A percentile compares a stretch with the other conserved stretches of the same genome.
Evolutionary conservation across 2,797 vertebrate species (phyloP).

Genomic region (Myotis daubentonii): DNA sequence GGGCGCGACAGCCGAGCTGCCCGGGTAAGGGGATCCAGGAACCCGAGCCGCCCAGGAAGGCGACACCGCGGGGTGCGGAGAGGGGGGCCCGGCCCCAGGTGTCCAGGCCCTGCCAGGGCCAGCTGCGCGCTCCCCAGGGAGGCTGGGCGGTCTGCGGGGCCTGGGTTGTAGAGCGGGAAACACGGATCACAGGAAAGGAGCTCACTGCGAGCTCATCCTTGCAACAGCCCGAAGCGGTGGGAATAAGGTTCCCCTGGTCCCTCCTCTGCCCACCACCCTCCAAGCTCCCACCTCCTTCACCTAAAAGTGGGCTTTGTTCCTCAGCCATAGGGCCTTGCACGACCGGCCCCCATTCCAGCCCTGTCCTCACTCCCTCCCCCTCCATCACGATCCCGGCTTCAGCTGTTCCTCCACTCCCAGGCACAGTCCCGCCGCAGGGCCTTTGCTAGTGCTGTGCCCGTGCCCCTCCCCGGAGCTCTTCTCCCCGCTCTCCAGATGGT

Average conservation of each 20-base stretch:
- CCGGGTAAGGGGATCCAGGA: conserved; percentile 73
- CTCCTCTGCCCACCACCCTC: neutral
- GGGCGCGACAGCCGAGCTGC: conserved; percentile 62
- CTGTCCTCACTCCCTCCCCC: no score
- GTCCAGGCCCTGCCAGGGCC: conserved; percentile 17
- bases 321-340: fast-evolving
- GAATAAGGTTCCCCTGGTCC: neutral
- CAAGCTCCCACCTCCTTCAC: neutral
- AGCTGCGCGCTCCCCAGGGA: conserved; percentile 49
- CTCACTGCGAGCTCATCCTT: neutral
- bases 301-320: neutral
- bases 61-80: conserved; percentile 56
- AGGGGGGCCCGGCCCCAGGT: conserved; percentile 5
- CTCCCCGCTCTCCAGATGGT: neutral
- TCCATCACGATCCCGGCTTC: fast-evolving
- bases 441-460: neutral
- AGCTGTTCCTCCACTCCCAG: neutral
- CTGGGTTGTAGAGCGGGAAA: neutral
- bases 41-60: conserved; percentile 67
- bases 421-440: neutral
- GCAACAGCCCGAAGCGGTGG: no score
- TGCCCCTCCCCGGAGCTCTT: no score
- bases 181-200: neutral
- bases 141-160: neutral
- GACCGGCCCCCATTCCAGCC: fast-evolving